Conservation (phyloP, 2,113 vertebrate genomes). For the Garra rufa region DNA sequence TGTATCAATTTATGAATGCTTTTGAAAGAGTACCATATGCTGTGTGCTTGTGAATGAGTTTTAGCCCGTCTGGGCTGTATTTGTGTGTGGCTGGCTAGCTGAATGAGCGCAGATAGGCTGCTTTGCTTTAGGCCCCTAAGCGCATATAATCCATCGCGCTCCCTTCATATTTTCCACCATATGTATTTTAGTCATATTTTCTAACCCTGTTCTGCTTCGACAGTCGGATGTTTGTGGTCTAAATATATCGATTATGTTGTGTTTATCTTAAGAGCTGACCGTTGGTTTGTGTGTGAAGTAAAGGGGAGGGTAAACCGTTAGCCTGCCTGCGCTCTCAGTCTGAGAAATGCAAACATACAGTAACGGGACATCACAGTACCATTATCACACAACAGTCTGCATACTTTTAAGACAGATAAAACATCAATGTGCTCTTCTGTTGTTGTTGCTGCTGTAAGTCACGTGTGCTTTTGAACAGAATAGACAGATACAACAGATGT, state of each 20-base stretch:
- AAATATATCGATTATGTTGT: slow-evolving; percentile 8
- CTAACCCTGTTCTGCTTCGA: neutral
- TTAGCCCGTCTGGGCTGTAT: slow-evolving; percentile 1
- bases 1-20: neutral
- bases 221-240: neutral
- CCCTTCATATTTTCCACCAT: neutral
- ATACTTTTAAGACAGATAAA: neutral
- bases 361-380: neutral
- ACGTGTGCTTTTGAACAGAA: neutral
- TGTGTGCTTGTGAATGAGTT: slow-evolving; percentile 12
- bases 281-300: neutral
- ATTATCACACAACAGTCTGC: neutral
- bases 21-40: neutral
- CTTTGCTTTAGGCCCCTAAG: slow-evolving; percentile 20
- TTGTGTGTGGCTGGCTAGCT: slow-evolving; percentile 20
- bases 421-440: no score
- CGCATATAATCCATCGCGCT: neutral
- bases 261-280: neutral
- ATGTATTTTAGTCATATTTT: neutral
- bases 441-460: neutral
- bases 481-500: neutral
- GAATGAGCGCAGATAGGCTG: slow-evolving; percentile 1
- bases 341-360: slow-evolving; percentile 16
- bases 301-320: slow-evolving; percentile 30
- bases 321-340: slow-evolving; percentile 7